phyloP scores from a whole-genome alignment of 2,888 invertebrate species.

The Macrophya alboannulata region DNA sequence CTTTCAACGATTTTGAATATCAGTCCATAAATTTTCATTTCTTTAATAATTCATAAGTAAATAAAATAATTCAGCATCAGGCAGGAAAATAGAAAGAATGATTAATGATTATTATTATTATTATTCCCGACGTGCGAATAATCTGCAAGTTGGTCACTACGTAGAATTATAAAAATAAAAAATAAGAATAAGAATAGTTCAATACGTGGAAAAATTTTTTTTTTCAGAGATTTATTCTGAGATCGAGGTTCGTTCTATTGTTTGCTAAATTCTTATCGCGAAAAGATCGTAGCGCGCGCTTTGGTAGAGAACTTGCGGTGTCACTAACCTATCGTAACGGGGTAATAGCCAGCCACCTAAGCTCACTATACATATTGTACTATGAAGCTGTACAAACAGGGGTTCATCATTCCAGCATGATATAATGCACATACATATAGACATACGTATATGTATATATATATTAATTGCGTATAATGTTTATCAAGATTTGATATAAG shows the following conservation, averaged over 20 bases:
- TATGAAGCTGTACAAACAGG: neutral
- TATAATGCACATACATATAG: neutral
- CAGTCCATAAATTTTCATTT: neutral
- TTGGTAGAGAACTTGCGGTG: neutral
- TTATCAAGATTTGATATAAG: neutral
- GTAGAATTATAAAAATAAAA: neutral
- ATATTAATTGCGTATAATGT: neutral
- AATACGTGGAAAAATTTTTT: neutral
- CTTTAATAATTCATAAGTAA: neutral
- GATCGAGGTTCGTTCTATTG: neutral
- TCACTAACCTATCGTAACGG: conserved; percentile 47
- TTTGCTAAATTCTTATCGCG: conserved; percentile 29
- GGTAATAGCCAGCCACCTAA: neutral
- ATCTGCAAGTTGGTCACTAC: neutral
- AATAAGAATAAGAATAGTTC: neutral
- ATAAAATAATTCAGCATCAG: no score
- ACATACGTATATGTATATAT: neutral
- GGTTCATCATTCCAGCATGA: neutral
- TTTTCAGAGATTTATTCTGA: neutral
- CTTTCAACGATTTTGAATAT: neutral
- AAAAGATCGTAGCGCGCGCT: neutral
- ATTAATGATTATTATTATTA: neutral
- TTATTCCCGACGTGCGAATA: no score
- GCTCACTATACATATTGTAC: conserved; percentile 2
- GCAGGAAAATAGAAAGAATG: neutral